These are phyloP conservation scores for Psilopogon haemacephalus DNA, from an alignment of 2,113 vertebrate species.

Conservation along the genomic window DNA sequence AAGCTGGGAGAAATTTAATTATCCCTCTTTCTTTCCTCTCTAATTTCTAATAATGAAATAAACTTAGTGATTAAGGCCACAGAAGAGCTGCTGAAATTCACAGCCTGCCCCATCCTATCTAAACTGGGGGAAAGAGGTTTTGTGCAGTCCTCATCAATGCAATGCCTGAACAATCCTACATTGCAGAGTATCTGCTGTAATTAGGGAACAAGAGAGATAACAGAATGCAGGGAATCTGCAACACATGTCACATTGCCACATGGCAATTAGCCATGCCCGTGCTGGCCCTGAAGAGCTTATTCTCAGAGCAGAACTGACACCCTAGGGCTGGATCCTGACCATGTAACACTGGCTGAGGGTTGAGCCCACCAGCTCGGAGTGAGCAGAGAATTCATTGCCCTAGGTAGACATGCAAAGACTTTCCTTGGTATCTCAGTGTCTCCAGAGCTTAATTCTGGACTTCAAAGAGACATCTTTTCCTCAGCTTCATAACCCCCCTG, in stretches of 20 bases:
- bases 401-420: background rate
- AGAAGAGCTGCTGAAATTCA: background rate
- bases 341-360: rapidly evolving
- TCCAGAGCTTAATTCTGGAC: background rate
- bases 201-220: background rate
- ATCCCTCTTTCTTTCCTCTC: background rate
- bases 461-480: background rate
- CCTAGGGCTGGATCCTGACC: background rate
- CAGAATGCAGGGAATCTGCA: background rate
- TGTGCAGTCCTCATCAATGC: background rate
- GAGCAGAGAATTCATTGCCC: background rate
- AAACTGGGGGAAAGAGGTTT: background rate
- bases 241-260: rapidly evolving
- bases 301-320: background rate
- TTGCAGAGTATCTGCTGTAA: background rate
- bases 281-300: background rate
- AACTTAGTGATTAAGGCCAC: constrained; percentile 1
- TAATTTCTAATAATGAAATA: constrained; percentile 34
- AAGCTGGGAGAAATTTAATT: constrained; percentile 44
- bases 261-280: background rate
- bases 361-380: background rate
- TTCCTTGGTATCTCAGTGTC: background rate
- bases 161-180: background rate
- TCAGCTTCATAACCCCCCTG: background rate
- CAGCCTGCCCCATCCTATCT: background rate